Conservation (phyloP, 1,140 invertebrate genomes). For the Zaprionus taronus region DNA sequence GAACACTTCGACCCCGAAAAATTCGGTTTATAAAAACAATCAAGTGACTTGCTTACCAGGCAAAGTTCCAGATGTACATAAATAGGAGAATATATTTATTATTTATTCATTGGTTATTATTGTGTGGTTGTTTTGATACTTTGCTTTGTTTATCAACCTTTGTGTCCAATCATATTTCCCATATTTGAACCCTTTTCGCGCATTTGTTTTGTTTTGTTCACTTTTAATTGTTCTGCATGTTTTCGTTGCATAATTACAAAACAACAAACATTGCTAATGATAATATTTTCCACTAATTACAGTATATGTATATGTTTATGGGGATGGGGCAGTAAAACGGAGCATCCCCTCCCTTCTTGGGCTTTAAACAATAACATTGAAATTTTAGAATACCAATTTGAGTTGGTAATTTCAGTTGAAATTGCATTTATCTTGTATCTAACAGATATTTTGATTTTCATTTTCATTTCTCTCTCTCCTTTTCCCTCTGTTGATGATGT, state of each 20-base stretch:
- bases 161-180: not conserved
- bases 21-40: not conserved
- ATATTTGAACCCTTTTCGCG: not conserved
- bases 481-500: conserved; percentile 24
- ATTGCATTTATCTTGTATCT: conserved; percentile 57
- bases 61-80: not conserved
- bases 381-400: conserved; percentile 29
- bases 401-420: conserved; percentile 24
- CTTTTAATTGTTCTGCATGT: conserved; percentile 72
- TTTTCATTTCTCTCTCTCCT: conserved; percentile 36
- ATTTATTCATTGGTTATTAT: conserved; percentile 32
- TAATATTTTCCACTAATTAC: conserved; percentile 11
- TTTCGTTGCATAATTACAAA: conserved; percentile 54
- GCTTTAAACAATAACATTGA: conserved; percentile 26
- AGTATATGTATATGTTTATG: not conserved
- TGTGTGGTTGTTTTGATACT: not conserved
- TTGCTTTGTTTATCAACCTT: conserved; percentile 4
- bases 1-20: not conserved
- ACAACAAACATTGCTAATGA: conserved; percentile 2
- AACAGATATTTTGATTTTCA: conserved; percentile 67
- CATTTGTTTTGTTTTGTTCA: conserved; percentile 45
- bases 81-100: conserved; percentile 52
- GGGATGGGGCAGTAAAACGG: not conserved
- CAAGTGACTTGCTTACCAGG: not conserved
- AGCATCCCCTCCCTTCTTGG: not conserved